Evolutionary conservation across 2,797 vertebrate genomes (phyloP), one percentile per base, ranked within the genome.

Genomic region (Schizothorax lantsangensis): DNA sequence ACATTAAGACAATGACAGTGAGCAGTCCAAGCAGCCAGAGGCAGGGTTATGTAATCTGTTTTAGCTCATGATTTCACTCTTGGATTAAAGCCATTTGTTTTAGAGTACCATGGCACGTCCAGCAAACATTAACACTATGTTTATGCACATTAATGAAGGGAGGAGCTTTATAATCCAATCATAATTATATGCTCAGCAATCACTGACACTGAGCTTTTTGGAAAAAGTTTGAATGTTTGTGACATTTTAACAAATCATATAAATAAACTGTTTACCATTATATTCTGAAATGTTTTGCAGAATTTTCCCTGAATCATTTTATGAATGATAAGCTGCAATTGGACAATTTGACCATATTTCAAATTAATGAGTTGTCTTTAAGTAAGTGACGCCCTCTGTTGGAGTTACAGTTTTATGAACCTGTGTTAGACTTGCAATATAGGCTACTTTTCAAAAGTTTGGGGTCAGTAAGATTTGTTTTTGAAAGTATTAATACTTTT

Each of bases 41-140:
- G 23, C 72, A 40, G 33, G 26, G 14, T 59, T 64, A 17, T 10
- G 11, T 10, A 59, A 49, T 62, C 36, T 68, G 54, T 62, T 26
- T 43, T 33, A 79, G 47, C 5, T 73, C 47, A 17, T 86, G 74
- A 69, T 77, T 62, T 86, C 69, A 84, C 23, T 69, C 30, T 43
- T 79, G 54, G 54, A 79, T 62, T 33, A 9, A 57, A 71, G 72
- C 66, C 71, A 81, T 38, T 77, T 2, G 62, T 88, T 81, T 84
- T 17, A 75, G 5, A 38, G 9, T 11, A 21, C 26, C 45, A 40
- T 49, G 62, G 47, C 64, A 78, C 6, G 69, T 66, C 26, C n/a
- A 43, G 73, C 68, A 36, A 26, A 26, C 26, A 49, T 68, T 43
- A 68, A 77, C 9, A 21, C 15, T 10, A 5, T 19, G 21, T 10